phyloP scores from a whole-genome alignment of 2,113 vertebrate genomes.

The Lepisosteus oculatus region DNA sequence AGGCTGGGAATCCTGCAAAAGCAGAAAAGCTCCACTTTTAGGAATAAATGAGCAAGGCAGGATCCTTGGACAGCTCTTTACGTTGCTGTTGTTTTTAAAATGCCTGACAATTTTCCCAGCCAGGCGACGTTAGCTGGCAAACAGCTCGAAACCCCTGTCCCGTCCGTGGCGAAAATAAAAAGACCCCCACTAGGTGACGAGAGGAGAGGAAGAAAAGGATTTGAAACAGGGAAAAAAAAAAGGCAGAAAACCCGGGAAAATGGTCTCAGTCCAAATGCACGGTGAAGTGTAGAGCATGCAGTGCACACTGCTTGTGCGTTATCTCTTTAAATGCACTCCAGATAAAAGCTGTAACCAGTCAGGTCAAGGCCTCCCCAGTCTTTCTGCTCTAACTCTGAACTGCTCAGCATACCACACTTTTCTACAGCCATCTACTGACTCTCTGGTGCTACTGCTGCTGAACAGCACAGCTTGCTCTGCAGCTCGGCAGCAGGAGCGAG shows the following conservation, averaged over 20 bases:
- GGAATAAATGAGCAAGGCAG: not conserved
- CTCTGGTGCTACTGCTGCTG: constrained; percentile 57
- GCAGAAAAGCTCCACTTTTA: not conserved
- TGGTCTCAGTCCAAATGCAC: constrained; percentile 1
- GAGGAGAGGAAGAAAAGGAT: constrained; percentile 5
- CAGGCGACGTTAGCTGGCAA: constrained; percentile 1
- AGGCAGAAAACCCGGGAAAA: not conserved
- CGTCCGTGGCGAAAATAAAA: not conserved
- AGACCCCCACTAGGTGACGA: not conserved
- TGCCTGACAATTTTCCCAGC: constrained; percentile 7
- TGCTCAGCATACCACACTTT: constrained; percentile 60
- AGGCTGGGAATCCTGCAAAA: constrained; percentile 15
- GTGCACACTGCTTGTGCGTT: constrained; percentile 63
- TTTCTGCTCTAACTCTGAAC: constrained; percentile 48
- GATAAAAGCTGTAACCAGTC: constrained; percentile 74
- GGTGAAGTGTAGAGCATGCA: constrained; percentile 56
- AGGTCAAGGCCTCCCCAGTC: constrained; percentile 75
- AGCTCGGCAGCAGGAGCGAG: not conserved
- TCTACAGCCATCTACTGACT: constrained; percentile 85
- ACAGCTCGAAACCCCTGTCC: constrained; percentile 1
- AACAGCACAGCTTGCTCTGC: constrained; percentile 4
- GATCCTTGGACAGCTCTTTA: not conserved
- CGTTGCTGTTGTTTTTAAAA: not conserved
- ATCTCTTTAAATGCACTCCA: constrained; percentile 79
- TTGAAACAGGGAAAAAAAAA: not conserved